Conservation (phyloP, 2,888 invertebrate genomes). For the Creontiades dilutus region DNA sequence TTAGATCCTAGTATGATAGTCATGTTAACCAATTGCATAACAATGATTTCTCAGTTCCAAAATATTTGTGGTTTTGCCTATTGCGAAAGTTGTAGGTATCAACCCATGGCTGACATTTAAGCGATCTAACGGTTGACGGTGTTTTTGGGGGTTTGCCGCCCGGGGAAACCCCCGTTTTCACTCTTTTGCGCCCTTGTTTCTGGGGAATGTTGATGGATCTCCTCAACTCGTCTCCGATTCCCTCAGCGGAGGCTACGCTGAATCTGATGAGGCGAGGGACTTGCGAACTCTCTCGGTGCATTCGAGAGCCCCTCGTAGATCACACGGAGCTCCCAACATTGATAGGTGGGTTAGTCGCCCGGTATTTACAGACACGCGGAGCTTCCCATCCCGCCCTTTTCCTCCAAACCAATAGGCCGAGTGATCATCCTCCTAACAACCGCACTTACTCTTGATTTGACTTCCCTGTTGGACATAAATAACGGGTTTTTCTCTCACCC, state of each 20-base stretch:
- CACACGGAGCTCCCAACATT: conserved; percentile 30
- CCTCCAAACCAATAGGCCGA: conserved; percentile 39
- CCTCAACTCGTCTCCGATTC: background rate
- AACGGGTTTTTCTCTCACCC: conserved; percentile 56
- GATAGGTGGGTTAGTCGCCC: conserved; percentile 47
- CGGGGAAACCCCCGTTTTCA: no score
- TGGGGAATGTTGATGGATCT: no score
- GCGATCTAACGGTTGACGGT: no score
- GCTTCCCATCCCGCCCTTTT: background rate
- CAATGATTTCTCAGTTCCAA: no score
- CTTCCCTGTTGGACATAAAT: conserved; percentile 61
- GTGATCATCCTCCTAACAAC: conserved; percentile 73
- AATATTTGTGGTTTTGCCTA: no score
- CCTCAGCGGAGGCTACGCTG: background rate
- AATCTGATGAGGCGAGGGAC: conserved; percentile 51
- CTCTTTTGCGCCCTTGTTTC: no score
- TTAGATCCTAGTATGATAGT: no score
- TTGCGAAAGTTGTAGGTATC: no score
- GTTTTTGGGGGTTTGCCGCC: no score
- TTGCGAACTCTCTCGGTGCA: conserved; percentile 28
- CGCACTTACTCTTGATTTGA: conserved; percentile 74
- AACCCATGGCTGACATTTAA: no score
- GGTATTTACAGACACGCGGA: background rate
- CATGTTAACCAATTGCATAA: no score
- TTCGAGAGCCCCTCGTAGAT: conserved; percentile 38